These are phyloP conservation scores for Apteryx mantelli DNA, from an alignment of 2,113 vertebrate genomes.

Conservation along the genomic window DNA sequence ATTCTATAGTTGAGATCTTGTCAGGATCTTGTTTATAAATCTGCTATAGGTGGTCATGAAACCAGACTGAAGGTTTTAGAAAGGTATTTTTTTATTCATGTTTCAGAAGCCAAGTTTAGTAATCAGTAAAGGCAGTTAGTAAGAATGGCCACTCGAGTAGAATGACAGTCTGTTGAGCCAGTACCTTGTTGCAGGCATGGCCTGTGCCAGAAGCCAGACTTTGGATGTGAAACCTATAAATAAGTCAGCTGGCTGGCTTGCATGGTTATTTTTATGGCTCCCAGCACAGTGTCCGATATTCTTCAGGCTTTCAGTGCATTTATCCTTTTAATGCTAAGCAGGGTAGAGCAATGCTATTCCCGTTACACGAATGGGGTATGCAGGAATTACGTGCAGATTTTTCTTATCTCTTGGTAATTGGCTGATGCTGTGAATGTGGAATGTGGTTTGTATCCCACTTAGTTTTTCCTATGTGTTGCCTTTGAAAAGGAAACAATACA, in stretches of 20 bases:
- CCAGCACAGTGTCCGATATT: fast-evolving
- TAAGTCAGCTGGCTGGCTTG: fast-evolving
- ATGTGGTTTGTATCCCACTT: background rate
- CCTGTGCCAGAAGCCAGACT: background rate
- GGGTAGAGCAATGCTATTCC: background rate
- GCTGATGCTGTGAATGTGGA: background rate
- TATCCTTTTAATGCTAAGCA: background rate
- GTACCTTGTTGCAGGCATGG: background rate
- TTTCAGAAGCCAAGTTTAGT: background rate
- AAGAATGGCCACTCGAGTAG: background rate
- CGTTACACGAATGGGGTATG: background rate
- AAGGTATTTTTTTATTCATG: background rate
- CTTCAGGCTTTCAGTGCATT: background rate
- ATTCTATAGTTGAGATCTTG: background rate
- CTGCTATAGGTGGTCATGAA: background rate
- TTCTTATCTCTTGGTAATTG: background rate
- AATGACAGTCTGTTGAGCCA: fast-evolving
- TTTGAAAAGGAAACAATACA: constrained; percentile 2
- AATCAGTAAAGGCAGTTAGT: fast-evolving
- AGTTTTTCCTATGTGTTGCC: background rate
- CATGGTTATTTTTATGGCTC: fast-evolving
- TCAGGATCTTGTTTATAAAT: background rate
- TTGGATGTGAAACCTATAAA: background rate
- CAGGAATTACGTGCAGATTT: background rate
- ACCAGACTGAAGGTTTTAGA: background rate